These are phyloP conservation scores for Acleris sparsana DNA, from an alignment of 2,888 invertebrate species.

Conservation along the genomic window DNA sequence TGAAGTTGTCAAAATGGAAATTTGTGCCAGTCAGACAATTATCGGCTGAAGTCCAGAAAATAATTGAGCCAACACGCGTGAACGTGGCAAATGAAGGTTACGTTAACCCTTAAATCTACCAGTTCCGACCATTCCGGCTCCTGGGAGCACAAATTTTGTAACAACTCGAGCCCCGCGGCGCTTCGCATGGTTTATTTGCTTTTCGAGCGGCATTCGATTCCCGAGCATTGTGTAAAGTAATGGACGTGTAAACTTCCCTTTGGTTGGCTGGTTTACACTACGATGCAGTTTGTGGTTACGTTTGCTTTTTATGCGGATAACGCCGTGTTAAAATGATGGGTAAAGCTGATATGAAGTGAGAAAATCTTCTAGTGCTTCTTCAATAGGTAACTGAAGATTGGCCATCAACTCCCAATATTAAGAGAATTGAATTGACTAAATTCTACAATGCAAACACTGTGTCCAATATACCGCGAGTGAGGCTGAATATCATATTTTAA, in stretches of 20 bases:
- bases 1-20: too few relatives aligned
- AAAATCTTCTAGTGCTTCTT: too few relatives aligned
- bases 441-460: too few relatives aligned
- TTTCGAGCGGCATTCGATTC: conserved; percentile 20
- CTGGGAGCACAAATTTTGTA: conserved; percentile 15
- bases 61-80: neutral
- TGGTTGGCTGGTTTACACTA: neutral
- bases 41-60: neutral
- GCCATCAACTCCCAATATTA: too few relatives aligned
- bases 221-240: conserved; percentile 20
- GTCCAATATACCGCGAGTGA: too few relatives aligned
- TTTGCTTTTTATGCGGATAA: neutral
- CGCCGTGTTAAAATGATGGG: neutral
- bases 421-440: too few relatives aligned
- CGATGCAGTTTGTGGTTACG: neutral
- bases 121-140: conserved; percentile 1
- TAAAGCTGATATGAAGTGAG: too few relatives aligned
- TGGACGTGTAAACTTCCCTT: conserved; percentile 12
- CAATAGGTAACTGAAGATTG: too few relatives aligned
- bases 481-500: too few relatives aligned
- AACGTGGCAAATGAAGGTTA: neutral
- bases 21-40: too few relatives aligned
- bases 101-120: conserved; percentile 8
- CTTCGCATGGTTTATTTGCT: conserved; percentile 24
- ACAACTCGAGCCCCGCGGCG: conserved; percentile 7